Conservation (phyloP, 2,797 vertebrate genomes). For the Rhodeus uyekii region DNA sequence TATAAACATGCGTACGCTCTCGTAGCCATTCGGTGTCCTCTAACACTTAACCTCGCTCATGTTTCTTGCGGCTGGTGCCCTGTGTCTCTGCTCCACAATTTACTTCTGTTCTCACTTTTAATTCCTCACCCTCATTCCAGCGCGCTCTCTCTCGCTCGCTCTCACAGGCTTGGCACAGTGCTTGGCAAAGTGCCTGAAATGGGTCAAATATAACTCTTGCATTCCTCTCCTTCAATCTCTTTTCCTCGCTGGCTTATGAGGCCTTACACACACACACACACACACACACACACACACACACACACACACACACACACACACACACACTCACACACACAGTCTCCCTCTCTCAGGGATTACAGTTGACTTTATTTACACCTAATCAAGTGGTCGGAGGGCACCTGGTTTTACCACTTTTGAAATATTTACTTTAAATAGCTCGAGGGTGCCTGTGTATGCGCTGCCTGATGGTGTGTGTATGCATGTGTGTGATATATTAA, state of each 20-base stretch:
- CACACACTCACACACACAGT: constrained; percentile 16
- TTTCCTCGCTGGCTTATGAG: constrained; percentile 61
- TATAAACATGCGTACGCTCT: constrained; percentile 41
- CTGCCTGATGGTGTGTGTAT: background rate
- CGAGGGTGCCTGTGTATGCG: background rate
- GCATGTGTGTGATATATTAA: constrained; percentile 24
- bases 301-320: constrained; percentile 38
- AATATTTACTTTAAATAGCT: constrained; percentile 48
- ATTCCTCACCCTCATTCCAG: constrained; percentile 29
- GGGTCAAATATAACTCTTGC: constrained; percentile 71
- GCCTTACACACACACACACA: constrained; percentile 54
- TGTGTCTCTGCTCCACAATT: constrained; percentile 31
- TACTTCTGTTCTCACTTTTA: constrained; percentile 47
- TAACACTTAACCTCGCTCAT: constrained; percentile 46
- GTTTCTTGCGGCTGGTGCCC: constrained; percentile 37
- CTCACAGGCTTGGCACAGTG: constrained; percentile 61
- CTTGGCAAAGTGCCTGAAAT: constrained; percentile 62
- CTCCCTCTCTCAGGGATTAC: constrained; percentile 46
- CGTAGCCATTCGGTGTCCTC: constrained; percentile 24
- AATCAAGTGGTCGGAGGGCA: constrained; percentile 56
- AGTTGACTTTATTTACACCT: constrained; percentile 56
- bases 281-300: constrained; percentile 19
- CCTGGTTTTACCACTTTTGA: constrained; percentile 43
- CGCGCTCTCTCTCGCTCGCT: constrained; percentile 5
- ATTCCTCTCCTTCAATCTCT: constrained; percentile 62